phyloP scores from a whole-genome alignment of 2,797 vertebrate species.

The Knipowitschia caucasica region DNA sequence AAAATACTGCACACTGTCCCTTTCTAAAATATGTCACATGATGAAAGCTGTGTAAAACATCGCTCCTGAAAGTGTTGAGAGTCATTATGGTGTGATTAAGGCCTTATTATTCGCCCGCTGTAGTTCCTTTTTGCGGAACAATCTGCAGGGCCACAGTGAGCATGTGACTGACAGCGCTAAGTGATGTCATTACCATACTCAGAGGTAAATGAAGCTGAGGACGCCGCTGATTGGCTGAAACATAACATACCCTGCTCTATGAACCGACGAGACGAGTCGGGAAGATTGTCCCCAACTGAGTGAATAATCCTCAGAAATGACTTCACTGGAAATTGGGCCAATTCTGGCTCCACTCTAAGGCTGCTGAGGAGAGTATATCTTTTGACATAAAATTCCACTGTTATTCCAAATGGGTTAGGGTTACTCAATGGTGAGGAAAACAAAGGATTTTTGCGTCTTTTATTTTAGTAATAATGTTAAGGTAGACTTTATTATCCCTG shows the following conservation, averaged over 20 bases:
- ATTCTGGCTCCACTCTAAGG: too few species aligned
- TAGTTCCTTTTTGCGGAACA: constrained; percentile 32
- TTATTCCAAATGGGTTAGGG: too few species aligned
- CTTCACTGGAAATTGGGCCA: constrained; percentile 20
- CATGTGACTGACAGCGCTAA: constrained; percentile 58
- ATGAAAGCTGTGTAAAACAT: constrained; percentile 39
- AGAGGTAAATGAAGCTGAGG: constrained; percentile 49
- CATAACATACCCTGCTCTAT: constrained; percentile 37
- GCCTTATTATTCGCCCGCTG: constrained; percentile 38
- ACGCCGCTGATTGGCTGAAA: constrained; percentile 38
- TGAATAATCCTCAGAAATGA: constrained; percentile 10
- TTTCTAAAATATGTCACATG: constrained; percentile 7
- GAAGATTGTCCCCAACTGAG: constrained; percentile 28
- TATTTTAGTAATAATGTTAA: too few species aligned
- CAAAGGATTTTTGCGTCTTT: too few species aligned
- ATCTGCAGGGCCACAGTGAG: constrained; percentile 33
- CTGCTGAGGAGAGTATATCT: too few species aligned
- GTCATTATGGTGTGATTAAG: constrained; percentile 57
- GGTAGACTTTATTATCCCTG: too few species aligned
- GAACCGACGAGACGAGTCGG: constrained; percentile 41
- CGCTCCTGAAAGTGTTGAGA: constrained; percentile 53
- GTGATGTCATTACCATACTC: constrained; percentile 57
- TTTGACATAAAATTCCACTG: too few species aligned
- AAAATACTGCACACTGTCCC: too few species aligned
- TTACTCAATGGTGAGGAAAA: too few species aligned